Evolutionary conservation across 2,113 vertebrate species (phyloP), one percentile per base, ranked within the genome.

Genomic region (Protobothrops flavoviridis): DNA sequence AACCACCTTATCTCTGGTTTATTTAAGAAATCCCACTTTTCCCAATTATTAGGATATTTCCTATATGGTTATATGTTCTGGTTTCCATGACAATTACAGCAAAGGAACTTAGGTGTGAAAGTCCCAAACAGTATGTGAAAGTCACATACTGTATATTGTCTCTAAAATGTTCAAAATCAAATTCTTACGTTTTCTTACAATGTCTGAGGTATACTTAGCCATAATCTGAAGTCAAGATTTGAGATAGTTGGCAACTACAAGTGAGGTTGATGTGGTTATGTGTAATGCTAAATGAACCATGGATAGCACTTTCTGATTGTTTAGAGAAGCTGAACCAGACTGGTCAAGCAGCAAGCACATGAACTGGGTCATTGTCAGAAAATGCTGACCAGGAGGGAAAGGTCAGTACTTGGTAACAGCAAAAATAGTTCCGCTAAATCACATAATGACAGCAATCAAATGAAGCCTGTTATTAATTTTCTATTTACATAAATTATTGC

Each of bases 381-480:
- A 88, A 43, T 4, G n/a, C 69, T 57, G 64, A 29, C 88, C 43
- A 48, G 85, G 24, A 85, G 4, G 39, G 45, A 33, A 89, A 81
- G 29, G 7, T 89, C 39, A 86, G 23, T 12, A 39, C 21, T 0
- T 64, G 93, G 94, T 87, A 29, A 86, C 88, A 94, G 17, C 1
- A 61, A 20, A 92, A 92, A 91, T 13, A 21, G 53, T 94, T 93
- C 74, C 29, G 87, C 56, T 88, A 86, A 90, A 91, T 39, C 21
- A 61, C 0, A 33, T n/a, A 48, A 88, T 61, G 53, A 90, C 29
- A 90, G 69, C 7, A 89, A 69, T 74, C 74, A 85, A 92, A 93
- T 57, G 29, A 5, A 39, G 89, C 4, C 59, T 59, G 0, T 0
- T 24, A 39, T 6, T 64, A 85, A 81, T 87, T 64, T 94, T 87